Conservation (phyloP, 1,140 invertebrate species). For the Prorops nasuta region DNA sequence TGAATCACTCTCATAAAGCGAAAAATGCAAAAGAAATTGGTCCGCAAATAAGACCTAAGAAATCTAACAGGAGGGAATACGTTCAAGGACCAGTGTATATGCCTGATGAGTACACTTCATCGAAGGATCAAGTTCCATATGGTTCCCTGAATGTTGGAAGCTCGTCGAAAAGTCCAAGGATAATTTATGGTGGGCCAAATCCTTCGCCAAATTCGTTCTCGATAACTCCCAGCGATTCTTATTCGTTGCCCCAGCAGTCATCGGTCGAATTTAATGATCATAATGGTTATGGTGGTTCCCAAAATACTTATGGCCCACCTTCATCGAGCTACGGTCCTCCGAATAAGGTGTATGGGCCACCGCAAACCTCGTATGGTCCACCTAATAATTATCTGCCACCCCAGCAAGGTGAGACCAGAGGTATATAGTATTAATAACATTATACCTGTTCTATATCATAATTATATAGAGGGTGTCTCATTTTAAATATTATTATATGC, state of each 20-base stretch:
- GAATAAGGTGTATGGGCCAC: constrained; percentile 25
- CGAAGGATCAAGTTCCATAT: constrained; percentile 16
- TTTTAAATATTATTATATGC: too few species aligned
- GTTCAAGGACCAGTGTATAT: constrained; percentile 35
- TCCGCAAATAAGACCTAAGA: constrained; percentile 19
- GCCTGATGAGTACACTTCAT: constrained; percentile 18
- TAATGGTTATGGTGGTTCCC: background rate
- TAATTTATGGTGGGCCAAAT: constrained; percentile 14
- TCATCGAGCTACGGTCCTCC: constrained; percentile 49
- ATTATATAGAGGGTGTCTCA: too few species aligned
- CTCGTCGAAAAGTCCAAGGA: constrained; percentile 7
- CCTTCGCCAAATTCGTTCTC: constrained; percentile 9
- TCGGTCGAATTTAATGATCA: constrained; percentile 18
- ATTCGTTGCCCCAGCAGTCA: constrained; percentile 23
- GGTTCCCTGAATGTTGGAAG: background rate
- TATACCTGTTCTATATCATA: too few species aligned
- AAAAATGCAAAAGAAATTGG: constrained; percentile 38
- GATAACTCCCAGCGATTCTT: constrained; percentile 24
- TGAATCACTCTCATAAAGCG: constrained; percentile 50
- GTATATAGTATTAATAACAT: too few species aligned
- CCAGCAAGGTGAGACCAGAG: constrained; percentile 45
- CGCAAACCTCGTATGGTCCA: constrained; percentile 52
- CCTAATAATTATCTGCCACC: constrained; percentile 39
- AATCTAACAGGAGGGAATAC: constrained; percentile 34
- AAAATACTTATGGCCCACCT: constrained; percentile 24